Evolutionary conservation across 2,113 vertebrate genomes (phyloP).

Genomic region (Labrus mixtus): DNA sequence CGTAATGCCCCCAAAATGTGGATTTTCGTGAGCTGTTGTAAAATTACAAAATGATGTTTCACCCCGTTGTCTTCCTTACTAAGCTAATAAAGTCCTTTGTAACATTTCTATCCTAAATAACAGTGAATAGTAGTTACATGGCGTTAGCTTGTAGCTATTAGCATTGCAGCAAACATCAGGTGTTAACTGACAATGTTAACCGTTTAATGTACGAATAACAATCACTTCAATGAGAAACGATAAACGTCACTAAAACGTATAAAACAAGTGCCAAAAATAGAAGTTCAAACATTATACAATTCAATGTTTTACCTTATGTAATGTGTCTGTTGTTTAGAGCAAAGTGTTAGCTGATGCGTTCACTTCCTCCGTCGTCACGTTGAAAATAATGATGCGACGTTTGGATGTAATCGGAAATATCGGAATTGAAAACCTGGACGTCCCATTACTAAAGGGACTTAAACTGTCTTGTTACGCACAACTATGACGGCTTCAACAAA

Average conservation of each 20-base stretch:
- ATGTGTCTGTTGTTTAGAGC: neutral
- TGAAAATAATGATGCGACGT: neutral
- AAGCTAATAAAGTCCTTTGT: neutral
- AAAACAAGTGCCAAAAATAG: neutral
- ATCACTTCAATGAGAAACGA: neutral
- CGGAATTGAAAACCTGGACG: fast-evolving
- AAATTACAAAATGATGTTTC: neutral
- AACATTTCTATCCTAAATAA: too few species aligned
- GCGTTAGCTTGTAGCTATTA: constrained; percentile 19
- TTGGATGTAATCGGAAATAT: constrained; percentile 30
- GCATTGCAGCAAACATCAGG: neutral
- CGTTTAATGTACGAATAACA: neutral
- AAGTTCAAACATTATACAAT: constrained; percentile 20
- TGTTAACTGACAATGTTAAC: neutral
- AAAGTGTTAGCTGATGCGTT: neutral
- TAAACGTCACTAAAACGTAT: neutral
- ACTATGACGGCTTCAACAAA: too few species aligned
- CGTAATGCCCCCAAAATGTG: too few species aligned
- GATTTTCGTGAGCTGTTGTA: neutral
- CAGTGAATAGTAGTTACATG: neutral
- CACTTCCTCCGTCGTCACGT: constrained; percentile 33
- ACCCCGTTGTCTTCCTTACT: neutral
- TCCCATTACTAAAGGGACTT: neutral
- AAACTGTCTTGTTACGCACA: too few species aligned
- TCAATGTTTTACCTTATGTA: neutral